Evolutionary conservation across 2,797 vertebrate species (phyloP).

Genomic region (Enteromius thamalakanensis): DNA sequence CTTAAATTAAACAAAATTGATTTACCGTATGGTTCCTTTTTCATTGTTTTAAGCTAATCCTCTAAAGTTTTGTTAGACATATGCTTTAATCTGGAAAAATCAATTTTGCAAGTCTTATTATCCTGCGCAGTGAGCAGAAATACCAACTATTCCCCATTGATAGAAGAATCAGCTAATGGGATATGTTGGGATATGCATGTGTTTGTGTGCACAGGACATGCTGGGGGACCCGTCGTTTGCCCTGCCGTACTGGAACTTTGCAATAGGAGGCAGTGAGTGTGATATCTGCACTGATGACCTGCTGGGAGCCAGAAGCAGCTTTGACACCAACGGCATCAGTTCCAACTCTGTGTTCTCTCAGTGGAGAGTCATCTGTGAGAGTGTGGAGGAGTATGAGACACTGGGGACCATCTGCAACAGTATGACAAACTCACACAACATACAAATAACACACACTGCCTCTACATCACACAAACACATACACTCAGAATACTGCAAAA

Average conservation of each 20-base stretch:
- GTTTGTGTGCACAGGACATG: constrained; percentile 81
- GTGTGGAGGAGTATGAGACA: constrained; percentile 90
- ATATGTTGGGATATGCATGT: neutral
- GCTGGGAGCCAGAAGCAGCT: constrained; percentile 89
- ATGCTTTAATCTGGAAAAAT: constrained; percentile 27
- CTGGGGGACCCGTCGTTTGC: constrained; percentile 86
- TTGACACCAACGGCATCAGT: constrained; percentile 84
- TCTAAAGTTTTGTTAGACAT: neutral
- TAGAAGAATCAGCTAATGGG: constrained; percentile 1
- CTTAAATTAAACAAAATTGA: neutral
- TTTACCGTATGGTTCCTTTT: neutral
- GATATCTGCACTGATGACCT: constrained; percentile 94
- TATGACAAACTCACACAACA: constrained; percentile 73
- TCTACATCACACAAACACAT: constrained; percentile 13
- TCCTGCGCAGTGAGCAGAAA: constrained; percentile 26
- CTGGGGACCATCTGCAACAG: constrained; percentile 95
- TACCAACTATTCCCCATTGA: constrained; percentile 11
- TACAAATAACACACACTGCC: constrained; percentile 26
- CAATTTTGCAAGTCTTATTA: constrained; percentile 20
- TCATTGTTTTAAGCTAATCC: neutral
- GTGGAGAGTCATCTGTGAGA: constrained; percentile 91
- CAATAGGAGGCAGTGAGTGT: constrained; percentile 87
- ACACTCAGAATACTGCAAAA: constrained; percentile 20
- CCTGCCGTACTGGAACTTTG: constrained; percentile 97
- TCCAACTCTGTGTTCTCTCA: constrained; percentile 91